Conservation (phyloP, 2,797 vertebrate species). For the Ctenosaura bakeri region DNA sequence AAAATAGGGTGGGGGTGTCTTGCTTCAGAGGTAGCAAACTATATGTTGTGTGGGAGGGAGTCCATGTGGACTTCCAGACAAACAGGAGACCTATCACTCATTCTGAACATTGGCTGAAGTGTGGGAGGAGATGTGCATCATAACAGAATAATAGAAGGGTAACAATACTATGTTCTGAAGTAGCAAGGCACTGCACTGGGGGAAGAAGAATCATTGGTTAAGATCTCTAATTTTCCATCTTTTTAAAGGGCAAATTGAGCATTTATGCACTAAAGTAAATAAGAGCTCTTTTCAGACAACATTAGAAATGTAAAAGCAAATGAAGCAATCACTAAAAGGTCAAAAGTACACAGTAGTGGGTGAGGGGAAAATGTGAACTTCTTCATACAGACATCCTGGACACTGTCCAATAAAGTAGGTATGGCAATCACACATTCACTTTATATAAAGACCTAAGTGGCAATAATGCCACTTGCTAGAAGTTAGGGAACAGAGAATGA, state of each 20-base stretch:
- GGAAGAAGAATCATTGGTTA: neutral
- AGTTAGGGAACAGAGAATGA: neutral
- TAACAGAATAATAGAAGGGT: neutral
- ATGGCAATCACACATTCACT: neutral
- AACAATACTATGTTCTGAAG: neutral
- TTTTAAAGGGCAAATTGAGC: slow-evolving; percentile 7
- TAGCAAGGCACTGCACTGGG: neutral
- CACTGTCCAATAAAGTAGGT: neutral
- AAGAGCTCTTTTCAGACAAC: neutral
- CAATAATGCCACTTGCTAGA: neutral
- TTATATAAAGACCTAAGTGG: neutral
- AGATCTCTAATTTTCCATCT: neutral
- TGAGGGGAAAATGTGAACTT: neutral
- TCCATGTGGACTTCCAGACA: neutral
- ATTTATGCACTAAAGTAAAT: slow-evolving; percentile 5
- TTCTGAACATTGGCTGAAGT: neutral
- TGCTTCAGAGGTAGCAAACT: neutral
- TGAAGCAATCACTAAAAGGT: neutral
- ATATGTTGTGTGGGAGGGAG: no score
- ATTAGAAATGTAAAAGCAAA: slow-evolving; percentile 18
- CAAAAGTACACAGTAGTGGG: neutral
- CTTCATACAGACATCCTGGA: neutral
- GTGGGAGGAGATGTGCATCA: neutral
- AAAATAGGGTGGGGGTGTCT: neutral
- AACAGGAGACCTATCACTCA: neutral